Percentiles rank a stretch among this genome's conserved stretches.
Evolutionary conservation across 2,113 vertebrate genomes (phyloP).

Genomic region (Indicator indicator): DNA sequence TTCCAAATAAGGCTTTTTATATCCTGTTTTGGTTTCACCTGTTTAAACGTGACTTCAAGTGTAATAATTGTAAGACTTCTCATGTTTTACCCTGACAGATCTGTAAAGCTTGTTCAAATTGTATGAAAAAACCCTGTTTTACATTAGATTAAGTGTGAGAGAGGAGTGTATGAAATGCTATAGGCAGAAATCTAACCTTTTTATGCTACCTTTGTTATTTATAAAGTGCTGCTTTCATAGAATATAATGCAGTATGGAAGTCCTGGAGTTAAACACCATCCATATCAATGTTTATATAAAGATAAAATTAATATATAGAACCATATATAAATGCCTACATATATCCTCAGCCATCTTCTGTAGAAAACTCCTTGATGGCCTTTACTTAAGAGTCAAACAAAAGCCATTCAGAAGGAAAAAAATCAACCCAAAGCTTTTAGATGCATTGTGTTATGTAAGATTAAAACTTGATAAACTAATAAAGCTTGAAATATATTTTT

Average conservation of each 20-base stretch:
- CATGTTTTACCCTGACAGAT: neutral
- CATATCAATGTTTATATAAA: neutral
- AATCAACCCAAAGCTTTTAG: neutral
- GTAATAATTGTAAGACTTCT: neutral
- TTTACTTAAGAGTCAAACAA: neutral
- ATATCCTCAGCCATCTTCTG: accelerated
- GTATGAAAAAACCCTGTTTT: neutral
- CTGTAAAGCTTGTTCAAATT: neutral
- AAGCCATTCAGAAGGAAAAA: neutral
- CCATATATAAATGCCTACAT: accelerated
- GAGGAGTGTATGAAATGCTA: neutral
- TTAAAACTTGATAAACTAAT: neutral
- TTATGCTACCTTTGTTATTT: neutral
- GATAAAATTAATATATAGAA: neutral
- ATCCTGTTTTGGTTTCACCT: neutral
- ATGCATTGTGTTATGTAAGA: neutral
- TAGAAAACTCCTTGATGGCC: neutral
- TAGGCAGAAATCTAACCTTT: neutral
- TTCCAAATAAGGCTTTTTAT: neutral
- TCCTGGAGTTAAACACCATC: neutral
- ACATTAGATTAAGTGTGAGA: neutral
- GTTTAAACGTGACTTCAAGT: neutral
- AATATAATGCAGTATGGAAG: neutral
- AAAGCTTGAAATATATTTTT: neutral
- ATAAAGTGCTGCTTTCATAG: neutral